Evolutionary conservation across 2,888 invertebrate genomes (phyloP).

Genomic region (Sarcophaga rosellei): DNA sequence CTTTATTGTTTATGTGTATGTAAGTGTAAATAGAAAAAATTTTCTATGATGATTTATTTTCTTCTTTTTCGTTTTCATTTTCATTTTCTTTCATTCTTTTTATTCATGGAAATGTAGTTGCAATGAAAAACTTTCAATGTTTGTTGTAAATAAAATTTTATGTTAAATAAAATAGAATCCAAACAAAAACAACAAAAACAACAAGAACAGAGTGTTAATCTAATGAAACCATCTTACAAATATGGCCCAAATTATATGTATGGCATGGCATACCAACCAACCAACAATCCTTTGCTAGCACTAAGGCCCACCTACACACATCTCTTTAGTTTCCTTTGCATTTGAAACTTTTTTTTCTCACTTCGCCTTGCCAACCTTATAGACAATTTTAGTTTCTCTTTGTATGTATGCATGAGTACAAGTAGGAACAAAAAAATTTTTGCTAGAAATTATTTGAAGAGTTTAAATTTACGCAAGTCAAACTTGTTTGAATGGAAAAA

Average conservation of each 20-base stretch:
- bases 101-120: neutral
- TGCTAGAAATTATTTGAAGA: conserved; percentile 35
- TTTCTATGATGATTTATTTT: neutral
- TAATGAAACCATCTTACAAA: conserved; percentile 70
- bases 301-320: neutral
- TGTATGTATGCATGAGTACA: conserved; percentile 16
- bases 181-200: conserved; percentile 39
- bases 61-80: too few species aligned
- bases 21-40: neutral
- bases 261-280: neutral
- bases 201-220: conserved; percentile 58
- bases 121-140: conserved; percentile 32
- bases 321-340: neutral
- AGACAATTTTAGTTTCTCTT: conserved; percentile 21
- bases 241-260: conserved; percentile 68
- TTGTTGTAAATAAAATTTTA: conserved; percentile 19
- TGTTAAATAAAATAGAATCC: neutral
- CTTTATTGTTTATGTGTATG: neutral
- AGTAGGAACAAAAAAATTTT: neutral
- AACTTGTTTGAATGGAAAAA: conserved; percentile 57
- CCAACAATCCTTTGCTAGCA: conserved; percentile 14
- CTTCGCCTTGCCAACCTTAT: too few species aligned
- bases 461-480: conserved; percentile 49
- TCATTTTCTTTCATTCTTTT: too few species aligned
- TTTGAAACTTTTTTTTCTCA: neutral